These are phyloP conservation scores for Sphenodon punctatus DNA, from an alignment of 2,797 vertebrate genomes.

Conservation along the genomic window DNA sequence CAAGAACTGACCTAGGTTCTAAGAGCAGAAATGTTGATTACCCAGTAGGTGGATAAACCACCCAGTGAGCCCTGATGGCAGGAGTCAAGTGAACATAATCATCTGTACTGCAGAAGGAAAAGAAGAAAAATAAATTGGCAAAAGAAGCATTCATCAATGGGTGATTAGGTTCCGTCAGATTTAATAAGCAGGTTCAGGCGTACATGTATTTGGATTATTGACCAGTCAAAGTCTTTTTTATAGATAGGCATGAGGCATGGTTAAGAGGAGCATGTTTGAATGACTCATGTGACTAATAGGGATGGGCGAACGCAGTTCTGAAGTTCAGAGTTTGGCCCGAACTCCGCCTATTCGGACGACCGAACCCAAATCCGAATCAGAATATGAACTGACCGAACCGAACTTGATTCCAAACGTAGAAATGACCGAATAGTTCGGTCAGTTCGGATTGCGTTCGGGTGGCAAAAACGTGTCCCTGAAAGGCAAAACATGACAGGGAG, in stretches of 20 bases:
- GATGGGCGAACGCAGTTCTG: no score
- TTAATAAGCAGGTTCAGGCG: background rate
- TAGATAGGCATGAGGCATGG: background rate
- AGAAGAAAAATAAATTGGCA: background rate
- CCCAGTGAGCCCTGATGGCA: background rate
- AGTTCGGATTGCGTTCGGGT: no score
- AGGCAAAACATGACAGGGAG: no score
- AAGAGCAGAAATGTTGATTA: background rate
- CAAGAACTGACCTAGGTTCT: background rate
- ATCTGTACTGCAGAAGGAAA: background rate
- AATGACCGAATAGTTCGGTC: no score
- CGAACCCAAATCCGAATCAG: no score
- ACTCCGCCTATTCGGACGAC: no score
- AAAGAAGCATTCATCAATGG: background rate
- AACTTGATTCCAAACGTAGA: no score
- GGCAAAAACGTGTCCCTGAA: no score
- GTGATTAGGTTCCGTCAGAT: background rate
- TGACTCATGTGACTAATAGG: background rate
- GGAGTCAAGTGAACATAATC: background rate
- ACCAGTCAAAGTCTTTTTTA: background rate
- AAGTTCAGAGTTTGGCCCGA: no score
- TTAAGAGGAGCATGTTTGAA: background rate
- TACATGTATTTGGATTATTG: background rate
- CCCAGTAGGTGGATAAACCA: background rate
- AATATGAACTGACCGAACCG: no score